Conservation (phyloP, 2,888 invertebrate species). For the Cyclophora albipunctata region DNA sequence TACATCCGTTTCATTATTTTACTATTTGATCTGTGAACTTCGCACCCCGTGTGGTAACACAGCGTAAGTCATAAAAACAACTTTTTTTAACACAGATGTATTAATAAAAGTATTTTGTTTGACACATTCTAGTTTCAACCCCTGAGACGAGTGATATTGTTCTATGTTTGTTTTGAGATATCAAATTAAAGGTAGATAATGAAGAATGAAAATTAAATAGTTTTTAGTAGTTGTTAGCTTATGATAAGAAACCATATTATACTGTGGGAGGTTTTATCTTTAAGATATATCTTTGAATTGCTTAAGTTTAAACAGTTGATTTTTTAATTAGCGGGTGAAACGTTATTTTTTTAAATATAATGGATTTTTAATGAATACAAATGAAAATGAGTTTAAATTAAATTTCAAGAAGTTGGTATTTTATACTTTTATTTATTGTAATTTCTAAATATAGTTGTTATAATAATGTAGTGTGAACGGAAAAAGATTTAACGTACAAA, state of each 20-base stretch:
- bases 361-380: no score
- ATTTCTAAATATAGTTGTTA: no score
- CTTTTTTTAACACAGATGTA: slow-evolving; percentile 29
- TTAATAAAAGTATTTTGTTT: slow-evolving; percentile 9
- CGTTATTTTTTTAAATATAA: no score
- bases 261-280: slow-evolving; percentile 25
- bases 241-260: slow-evolving; percentile 10
- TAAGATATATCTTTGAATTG: neutral
- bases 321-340: no score
- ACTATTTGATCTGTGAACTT: slow-evolving; percentile 26
- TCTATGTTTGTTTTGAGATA: slow-evolving; percentile 39
- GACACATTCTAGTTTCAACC: slow-evolving; percentile 29
- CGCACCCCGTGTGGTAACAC: slow-evolving; percentile 10
- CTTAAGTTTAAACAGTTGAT: no score
- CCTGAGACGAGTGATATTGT: slow-evolving; percentile 4
- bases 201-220: slow-evolving; percentile 37
- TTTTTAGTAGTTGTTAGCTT: slow-evolving; percentile 26
- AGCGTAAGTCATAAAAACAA: slow-evolving; percentile 8
- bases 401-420: no score
- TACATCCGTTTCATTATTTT: slow-evolving; percentile 36
- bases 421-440: no score
- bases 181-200: slow-evolving; percentile 43
- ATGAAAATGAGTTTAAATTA: no score
- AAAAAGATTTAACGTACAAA: no score
- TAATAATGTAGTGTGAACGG: no score